Evolutionary conservation across 2,888 invertebrate genomes (phyloP).

Genomic region (Mactromeris polynyma): DNA sequence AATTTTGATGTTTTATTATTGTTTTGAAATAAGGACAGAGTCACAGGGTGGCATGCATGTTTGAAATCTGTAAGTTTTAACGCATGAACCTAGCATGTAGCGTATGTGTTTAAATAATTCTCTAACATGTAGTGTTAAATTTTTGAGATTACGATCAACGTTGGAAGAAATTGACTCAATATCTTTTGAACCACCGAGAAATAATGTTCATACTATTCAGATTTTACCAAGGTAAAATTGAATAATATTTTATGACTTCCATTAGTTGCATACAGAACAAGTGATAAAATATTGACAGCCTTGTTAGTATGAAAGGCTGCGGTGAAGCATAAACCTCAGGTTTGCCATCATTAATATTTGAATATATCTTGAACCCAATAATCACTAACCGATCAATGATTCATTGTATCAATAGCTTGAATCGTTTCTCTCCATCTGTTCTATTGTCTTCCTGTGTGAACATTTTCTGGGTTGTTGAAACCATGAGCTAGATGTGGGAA

Average conservation of each 20-base stretch:
- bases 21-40: too few species aligned
- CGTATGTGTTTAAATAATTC: too few species aligned
- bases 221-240: not conserved
- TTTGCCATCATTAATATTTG: conserved; percentile 1
- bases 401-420: not conserved
- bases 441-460: not conserved
- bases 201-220: not conserved
- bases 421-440: not conserved
- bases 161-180: not conserved
- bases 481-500: not conserved
- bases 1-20: too few species aligned
- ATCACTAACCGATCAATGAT: not conserved
- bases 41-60: too few species aligned
- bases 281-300: conserved; percentile 6
- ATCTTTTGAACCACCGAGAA: not conserved
- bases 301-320: conserved; percentile 11
- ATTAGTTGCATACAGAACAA: not conserved
- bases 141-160: not conserved
- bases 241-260: not conserved
- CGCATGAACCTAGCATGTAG: too few species aligned
- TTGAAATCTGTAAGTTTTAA: too few species aligned
- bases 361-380: conserved; percentile 4
- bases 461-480: not conserved
- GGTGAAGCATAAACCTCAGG: not conserved
- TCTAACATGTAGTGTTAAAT: not conserved